phyloP scores from a whole-genome alignment of 2,888 invertebrate genomes.

The Germaria angustata region DNA sequence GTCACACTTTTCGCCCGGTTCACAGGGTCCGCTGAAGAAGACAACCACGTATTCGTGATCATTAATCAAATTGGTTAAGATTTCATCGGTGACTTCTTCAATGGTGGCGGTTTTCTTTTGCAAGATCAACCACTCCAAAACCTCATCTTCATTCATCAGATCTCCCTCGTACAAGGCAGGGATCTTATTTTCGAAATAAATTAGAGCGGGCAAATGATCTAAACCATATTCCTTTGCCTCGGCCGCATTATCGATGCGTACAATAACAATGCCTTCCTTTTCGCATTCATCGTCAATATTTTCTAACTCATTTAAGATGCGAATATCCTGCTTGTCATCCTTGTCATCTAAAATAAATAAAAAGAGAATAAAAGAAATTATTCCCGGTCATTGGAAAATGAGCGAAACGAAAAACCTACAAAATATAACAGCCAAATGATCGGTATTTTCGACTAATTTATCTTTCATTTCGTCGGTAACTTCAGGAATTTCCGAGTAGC shows the following conservation, averaged over 20 bases:
- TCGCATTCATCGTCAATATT: slow-evolving; percentile 95
- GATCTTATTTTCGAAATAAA: slow-evolving; percentile 95
- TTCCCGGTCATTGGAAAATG: not conserved
- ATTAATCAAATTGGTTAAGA: slow-evolving; percentile 90
- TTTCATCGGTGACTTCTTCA: slow-evolving; percentile 96
- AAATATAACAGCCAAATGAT: slow-evolving; percentile 93
- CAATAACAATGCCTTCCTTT: slow-evolving; percentile 93
- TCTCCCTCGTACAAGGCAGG: slow-evolving; percentile 95
- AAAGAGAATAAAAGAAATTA: no score
- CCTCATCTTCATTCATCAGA: slow-evolving; percentile 94
- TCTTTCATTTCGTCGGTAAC: slow-evolving; percentile 97
- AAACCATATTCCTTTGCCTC: slow-evolving; percentile 95
- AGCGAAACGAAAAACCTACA: slow-evolving; percentile 83
- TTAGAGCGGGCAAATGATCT: slow-evolving; percentile 88
- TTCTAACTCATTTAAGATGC: slow-evolving; percentile 92
- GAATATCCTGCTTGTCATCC: slow-evolving; percentile 93
- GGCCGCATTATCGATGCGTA: slow-evolving; percentile 92
- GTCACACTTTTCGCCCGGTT: slow-evolving; percentile 93
- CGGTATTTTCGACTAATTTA: slow-evolving; percentile 88
- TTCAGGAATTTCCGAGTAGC: slow-evolving; percentile 94
- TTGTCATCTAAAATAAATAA: slow-evolving; percentile 86
- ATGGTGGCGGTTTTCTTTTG: slow-evolving; percentile 95
- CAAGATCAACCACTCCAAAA: slow-evolving; percentile 90
- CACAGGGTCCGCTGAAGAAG: slow-evolving; percentile 94
- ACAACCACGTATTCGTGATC: slow-evolving; percentile 97